A percentile compares a stretch with the other conserved stretches of the same genome.
phyloP scores from a whole-genome alignment of 2,797 vertebrate species.

The Numenius phaeopus region DNA sequence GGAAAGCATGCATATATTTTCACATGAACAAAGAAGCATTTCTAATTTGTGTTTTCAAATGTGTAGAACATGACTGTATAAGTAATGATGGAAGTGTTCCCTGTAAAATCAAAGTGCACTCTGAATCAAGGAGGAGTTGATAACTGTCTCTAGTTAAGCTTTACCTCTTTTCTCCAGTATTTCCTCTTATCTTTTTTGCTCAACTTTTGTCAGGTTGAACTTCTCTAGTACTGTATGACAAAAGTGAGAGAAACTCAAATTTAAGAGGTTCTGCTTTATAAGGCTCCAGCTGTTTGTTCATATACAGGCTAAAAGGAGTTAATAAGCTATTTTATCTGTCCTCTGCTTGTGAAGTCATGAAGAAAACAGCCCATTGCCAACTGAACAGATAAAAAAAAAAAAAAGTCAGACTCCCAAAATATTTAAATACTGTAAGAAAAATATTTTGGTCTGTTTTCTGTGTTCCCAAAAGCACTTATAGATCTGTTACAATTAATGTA shows the following conservation, averaged over 20 bases:
- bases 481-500: neutral
- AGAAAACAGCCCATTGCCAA: neutral
- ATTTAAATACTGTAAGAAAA: neutral
- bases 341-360: neutral
- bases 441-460: neutral
- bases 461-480: neutral
- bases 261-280: neutral
- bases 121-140: neutral
- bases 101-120: neutral
- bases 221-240: neutral
- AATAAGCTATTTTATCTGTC: neutral
- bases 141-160: neutral
- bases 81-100: neutral
- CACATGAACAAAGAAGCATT: neutral
- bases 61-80: neutral
- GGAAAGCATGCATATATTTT: neutral
- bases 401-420: neutral
- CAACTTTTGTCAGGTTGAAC: neutral
- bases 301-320: neutral
- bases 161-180: neutral
- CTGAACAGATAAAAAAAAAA: neutral
- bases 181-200: neutral
- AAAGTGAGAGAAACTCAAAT: neutral
- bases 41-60: neutral
- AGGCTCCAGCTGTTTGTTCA: neutral